Conservation (phyloP, 2,113 vertebrate species). For the Pycnonotus jocosus region DNA sequence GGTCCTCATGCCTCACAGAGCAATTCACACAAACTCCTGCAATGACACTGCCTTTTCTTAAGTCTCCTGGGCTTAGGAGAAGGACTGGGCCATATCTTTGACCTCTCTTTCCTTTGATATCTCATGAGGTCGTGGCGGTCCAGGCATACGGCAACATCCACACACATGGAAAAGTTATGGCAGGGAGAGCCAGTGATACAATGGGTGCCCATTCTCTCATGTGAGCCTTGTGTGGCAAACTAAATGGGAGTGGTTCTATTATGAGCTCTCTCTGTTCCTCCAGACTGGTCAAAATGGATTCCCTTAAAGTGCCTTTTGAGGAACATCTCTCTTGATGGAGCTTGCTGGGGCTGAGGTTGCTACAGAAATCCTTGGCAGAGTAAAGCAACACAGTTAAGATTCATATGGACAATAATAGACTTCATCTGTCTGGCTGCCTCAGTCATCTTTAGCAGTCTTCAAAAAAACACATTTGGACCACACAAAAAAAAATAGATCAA, state of each 20-base stretch:
- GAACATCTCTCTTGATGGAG: rapidly evolving
- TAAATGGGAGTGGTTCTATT: rapidly evolving
- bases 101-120: not conserved
- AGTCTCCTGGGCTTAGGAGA: not conserved
- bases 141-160: not conserved
- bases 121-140: not conserved
- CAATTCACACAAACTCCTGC: not conserved
- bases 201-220: not conserved
- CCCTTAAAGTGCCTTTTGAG: not conserved
- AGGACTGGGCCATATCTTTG: not conserved
- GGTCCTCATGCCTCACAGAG: not conserved
- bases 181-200: not conserved
- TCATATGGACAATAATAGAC: not conserved
- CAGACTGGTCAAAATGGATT: not conserved
- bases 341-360: not conserved
- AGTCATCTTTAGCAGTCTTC: not conserved
- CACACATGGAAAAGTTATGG: not conserved
- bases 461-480: not conserved
- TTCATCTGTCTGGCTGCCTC: not conserved
- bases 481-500: not conserved
- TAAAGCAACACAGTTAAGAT: not conserved
- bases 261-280: not conserved
- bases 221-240: not conserved
- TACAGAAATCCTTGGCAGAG: not conserved
- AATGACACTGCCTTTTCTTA: not conserved